phyloP scores from a whole-genome alignment of 2,113 vertebrate genomes.

The Syrmaticus mikado region DNA sequence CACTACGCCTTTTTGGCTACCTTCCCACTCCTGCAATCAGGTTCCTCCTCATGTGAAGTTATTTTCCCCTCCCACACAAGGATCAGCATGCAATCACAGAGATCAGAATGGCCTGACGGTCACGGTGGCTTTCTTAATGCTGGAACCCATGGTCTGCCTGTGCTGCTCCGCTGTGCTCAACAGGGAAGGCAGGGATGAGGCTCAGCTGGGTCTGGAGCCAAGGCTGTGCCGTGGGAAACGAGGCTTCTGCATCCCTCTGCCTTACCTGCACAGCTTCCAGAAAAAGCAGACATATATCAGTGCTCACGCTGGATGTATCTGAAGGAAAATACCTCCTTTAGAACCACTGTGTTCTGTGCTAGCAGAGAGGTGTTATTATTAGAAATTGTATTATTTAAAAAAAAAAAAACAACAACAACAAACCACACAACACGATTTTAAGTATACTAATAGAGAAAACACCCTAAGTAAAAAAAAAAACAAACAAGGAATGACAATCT shows the following conservation, averaged over 20 bases:
- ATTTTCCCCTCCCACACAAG: background rate
- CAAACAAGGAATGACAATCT: background rate
- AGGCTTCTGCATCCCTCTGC: background rate
- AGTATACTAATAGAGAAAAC: background rate
- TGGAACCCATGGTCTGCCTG: background rate
- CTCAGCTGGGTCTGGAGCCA: background rate
- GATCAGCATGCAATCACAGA: background rate
- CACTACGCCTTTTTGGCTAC: background rate
- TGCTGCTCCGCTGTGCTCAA: rapidly evolving
- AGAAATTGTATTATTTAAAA: too few species aligned
- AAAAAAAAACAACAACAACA: too few species aligned
- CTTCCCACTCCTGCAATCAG: background rate
- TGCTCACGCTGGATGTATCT: background rate
- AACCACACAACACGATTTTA: background rate
- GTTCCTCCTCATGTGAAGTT: background rate
- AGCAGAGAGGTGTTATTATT: background rate
- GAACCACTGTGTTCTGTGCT: background rate
- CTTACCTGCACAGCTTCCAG: background rate
- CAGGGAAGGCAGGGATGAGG: background rate
- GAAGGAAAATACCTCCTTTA: background rate
- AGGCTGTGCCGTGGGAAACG: background rate
- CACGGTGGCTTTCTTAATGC: background rate
- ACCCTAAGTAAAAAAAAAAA: background rate
- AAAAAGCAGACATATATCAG: background rate
- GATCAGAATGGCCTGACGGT: background rate